phyloP scores from a whole-genome alignment of 2,113 vertebrate species.

The Parotia lawesii region DNA sequence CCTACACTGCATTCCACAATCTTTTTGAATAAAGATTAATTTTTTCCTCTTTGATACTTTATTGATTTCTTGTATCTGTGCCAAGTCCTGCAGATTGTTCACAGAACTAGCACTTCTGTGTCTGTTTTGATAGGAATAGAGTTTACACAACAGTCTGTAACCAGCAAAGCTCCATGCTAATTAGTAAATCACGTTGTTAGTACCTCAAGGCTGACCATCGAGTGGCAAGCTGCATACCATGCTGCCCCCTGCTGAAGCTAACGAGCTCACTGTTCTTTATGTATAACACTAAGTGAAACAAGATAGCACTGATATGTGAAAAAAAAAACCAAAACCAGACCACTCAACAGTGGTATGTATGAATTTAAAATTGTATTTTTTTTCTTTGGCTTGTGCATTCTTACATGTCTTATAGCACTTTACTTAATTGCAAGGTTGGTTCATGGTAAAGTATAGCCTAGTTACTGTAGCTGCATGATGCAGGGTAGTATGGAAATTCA shows the following conservation, averaged over 20 bases:
- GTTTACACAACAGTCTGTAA: conserved; percentile 14
- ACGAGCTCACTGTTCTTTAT: background rate
- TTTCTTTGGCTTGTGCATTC: background rate
- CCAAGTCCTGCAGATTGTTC: background rate
- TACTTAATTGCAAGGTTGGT: background rate
- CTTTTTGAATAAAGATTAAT: background rate
- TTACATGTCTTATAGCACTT: background rate
- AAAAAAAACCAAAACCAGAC: background rate
- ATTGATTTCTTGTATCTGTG: background rate
- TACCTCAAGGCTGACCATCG: background rate
- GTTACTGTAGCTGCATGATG: background rate
- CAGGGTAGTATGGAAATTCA: background rate
- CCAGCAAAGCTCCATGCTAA: background rate
- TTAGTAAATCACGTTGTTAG: conserved; percentile 4
- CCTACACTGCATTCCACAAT: background rate
- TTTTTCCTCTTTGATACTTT: background rate
- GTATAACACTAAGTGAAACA: background rate
- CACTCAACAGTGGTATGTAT: accelerated
- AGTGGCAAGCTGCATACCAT: background rate
- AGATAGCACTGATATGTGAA: accelerated
- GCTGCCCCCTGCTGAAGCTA: conserved; percentile 32
- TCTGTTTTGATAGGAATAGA: background rate
- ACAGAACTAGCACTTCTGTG: background rate
- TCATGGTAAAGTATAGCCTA: background rate
- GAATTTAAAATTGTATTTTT: background rate